phyloP scores from a whole-genome alignment of 92 coral and sea anemone species.

The Epizoanthus scotinus region DNA sequence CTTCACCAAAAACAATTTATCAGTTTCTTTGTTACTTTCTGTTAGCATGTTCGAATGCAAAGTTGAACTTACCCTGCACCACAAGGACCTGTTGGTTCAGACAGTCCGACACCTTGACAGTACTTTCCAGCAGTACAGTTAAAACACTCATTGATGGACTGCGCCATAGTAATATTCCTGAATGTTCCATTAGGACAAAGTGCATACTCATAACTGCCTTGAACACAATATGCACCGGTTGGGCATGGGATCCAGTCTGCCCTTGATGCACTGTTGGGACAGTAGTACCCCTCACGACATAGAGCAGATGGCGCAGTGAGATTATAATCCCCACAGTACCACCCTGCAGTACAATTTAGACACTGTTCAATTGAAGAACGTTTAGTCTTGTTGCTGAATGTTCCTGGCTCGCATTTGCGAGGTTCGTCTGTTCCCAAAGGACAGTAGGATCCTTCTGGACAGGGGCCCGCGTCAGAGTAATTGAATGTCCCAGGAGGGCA shows the following conservation, averaged over 20 bases:
- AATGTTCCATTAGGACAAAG: slow-evolving; percentile 88
- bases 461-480: slow-evolving; percentile 96
- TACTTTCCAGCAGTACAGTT: slow-evolving; percentile 90
- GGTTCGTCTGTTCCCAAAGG: slow-evolving; percentile 90
- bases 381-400: slow-evolving; percentile 80
- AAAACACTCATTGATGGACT: slow-evolving; percentile 71
- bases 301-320: slow-evolving; percentile 71
- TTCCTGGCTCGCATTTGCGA: slow-evolving; percentile 93
- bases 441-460: slow-evolving; percentile 90
- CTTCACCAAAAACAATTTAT: too few species aligned
- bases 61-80: slow-evolving; percentile 70
- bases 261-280: slow-evolving; percentile 84
- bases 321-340: slow-evolving; percentile 80
- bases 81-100: slow-evolving; percentile 82
- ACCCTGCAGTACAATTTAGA: slow-evolving; percentile 88
- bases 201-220: slow-evolving; percentile 68
- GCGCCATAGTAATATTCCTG: slow-evolving; percentile 76
- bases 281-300: slow-evolving; percentile 91
- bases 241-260: slow-evolving; percentile 90
- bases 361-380: slow-evolving; percentile 77
- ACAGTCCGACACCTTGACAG: slow-evolving; percentile 84
- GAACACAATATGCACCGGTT: slow-evolving; percentile 73
- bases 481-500: slow-evolving; percentile 96
- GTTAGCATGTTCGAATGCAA: not conserved
- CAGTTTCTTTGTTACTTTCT: not conserved